Base-by-base conservation (phyloP, 2,888 invertebrate species). In the Ernsta delagoae region DNA sequence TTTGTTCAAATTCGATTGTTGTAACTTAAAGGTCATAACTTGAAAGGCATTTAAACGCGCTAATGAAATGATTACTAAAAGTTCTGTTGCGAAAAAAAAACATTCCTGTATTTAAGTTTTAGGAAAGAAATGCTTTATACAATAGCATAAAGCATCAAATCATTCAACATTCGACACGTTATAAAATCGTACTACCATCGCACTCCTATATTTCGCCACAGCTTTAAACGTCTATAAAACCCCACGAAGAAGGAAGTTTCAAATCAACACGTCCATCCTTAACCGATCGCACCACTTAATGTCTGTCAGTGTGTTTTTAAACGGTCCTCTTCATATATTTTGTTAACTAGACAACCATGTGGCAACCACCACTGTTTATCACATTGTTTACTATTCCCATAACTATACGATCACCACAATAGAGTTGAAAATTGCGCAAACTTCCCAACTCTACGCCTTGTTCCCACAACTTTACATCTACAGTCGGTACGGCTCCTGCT, bases 311-410 rank as follows among this genome's bases (percentile, higher is more conserved):
- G 83, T 80, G 79, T 80, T 81, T 83, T 80, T 82, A 86, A 89
- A 86, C 88, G 88, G 87, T 85, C 78, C 79, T 85, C 83, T 85
- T 79, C 81, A 85, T 87, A 85, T 88, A 87, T 89, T 89, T 86
- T 81, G 86, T 88, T 87, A 87, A 88, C 88, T 85, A 83, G 81
- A 82, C 80, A 81, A 82, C 83, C 85, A 84, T 85, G 81, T 87
- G 85, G 81, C 73, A 72, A 71, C 76, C 56, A 77, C 75, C 74
- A 76, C 75, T 80, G 73, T 73, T 79, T 77, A 77, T 77, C 75
- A 62, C 68, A 39, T 56, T 68, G 68, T 68, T 68, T 68, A 68
- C 62, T 39, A 62, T 68, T 39, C 62, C 61, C 60, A 62, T 62
- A 68, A 68, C 68, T 57, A 57, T 54, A 67, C 43, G 24, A 53